These are phyloP conservation scores for Abramis brama DNA, from an alignment of 2,113 vertebrate genomes.

Conservation along the genomic window DNA sequence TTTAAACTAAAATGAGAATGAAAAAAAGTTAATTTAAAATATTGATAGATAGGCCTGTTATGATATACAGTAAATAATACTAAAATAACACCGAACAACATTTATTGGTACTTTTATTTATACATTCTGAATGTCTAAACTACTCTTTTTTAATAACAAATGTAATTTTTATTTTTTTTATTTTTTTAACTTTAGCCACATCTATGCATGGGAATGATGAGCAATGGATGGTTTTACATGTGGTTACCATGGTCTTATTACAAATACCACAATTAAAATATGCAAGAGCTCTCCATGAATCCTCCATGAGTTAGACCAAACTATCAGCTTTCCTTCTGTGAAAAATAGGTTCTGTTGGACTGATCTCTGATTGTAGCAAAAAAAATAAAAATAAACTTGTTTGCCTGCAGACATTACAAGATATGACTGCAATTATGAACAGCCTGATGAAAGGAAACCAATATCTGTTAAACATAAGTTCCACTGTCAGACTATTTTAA, in stretches of 20 bases:
- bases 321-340: background rate
- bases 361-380: background rate
- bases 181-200: background rate
- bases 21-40: too few relatives aligned
- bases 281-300: constrained; percentile 10
- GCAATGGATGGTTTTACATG: background rate
- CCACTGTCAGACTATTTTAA: constrained; percentile 3
- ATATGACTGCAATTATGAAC: background rate
- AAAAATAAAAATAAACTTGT: background rate
- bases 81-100: background rate
- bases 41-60: too few relatives aligned
- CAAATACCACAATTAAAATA: background rate
- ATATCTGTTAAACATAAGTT: background rate
- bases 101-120: background rate
- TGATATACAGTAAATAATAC: background rate
- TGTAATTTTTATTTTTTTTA: background rate
- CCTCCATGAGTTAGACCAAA: background rate
- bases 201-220: background rate
- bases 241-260: background rate
- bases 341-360: background rate
- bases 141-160: background rate
- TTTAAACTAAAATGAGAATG: too few relatives aligned
- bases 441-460: constrained; percentile 8
- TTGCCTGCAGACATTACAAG: background rate
- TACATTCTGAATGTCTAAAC: background rate